Percentiles rank a stretch among this genome's conserved stretches.
Evolutionary conservation across 2,888 invertebrate genomes (phyloP).

Genomic region (Chrysodeixis includens): DNA sequence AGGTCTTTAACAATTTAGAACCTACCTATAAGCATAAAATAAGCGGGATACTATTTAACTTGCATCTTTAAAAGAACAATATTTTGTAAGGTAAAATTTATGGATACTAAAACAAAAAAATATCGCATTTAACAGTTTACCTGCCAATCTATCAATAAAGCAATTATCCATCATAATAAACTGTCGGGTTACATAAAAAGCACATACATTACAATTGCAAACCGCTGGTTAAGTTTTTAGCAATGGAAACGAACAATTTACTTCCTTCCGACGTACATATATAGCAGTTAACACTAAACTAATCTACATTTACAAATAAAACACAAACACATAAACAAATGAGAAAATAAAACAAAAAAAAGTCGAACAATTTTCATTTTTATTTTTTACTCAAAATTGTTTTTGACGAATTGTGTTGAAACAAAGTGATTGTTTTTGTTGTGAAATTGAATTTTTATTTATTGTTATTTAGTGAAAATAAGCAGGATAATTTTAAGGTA

Average conservation of each 20-base stretch:
- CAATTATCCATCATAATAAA: background rate
- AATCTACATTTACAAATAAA: slow-evolving; percentile 49
- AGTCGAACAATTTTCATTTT: background rate
- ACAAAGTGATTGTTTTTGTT: slow-evolving; percentile 7
- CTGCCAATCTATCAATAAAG: background rate
- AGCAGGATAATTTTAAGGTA: background rate
- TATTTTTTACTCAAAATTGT: slow-evolving; percentile 7
- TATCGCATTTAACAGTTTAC: background rate
- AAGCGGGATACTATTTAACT: no score
- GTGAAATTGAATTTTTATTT: slow-evolving; percentile 2
- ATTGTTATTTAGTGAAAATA: background rate
- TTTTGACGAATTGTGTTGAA: slow-evolving; percentile 9
- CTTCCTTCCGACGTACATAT: slow-evolving; percentile 56
- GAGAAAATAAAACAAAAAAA: slow-evolving; percentile 3
- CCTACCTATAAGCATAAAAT: no score
- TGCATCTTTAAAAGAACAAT: no score
- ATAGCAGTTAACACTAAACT: slow-evolving; percentile 44
- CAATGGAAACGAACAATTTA: slow-evolving; percentile 42
- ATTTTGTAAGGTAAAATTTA: no score
- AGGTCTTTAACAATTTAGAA: no score
- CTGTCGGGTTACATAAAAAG: background rate
- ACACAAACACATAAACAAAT: slow-evolving; percentile 53
- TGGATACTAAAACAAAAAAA: background rate
- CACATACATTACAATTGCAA: background rate
- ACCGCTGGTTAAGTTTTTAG: background rate